Evolutionary conservation across 64 coral and sea anemone species (phyloP).

Genomic region (Montipora foliosa): DNA sequence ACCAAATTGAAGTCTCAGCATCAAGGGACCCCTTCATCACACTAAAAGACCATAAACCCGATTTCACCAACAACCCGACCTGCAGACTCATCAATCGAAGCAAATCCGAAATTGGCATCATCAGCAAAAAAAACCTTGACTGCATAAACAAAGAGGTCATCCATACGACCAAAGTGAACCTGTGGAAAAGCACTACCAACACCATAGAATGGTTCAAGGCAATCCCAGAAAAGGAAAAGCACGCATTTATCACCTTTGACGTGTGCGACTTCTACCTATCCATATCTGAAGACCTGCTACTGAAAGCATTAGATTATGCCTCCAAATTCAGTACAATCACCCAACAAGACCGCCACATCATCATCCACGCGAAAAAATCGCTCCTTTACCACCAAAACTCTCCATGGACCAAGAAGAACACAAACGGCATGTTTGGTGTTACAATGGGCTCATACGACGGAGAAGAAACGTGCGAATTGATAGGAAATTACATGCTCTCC

Average conservation of each 20-base stretch:
- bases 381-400: constrained; percentile 37
- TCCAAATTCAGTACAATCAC: constrained; percentile 34
- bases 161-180: too few relatives aligned
- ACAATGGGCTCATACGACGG: constrained; percentile 45
- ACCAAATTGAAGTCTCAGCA: too few relatives aligned
- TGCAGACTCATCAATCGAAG: too few relatives aligned
- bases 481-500: constrained; percentile 16
- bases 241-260: too few relatives aligned
- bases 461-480: constrained; percentile 29
- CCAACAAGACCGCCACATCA: constrained; percentile 49
- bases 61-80: too few relatives aligned
- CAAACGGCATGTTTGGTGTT: constrained; percentile 38
- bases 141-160: neutral
- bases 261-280: too few relatives aligned
- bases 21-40: too few relatives aligned
- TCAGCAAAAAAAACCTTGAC: neutral
- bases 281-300: constrained; percentile 24
- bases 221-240: neutral
- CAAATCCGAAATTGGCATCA: too few relatives aligned
- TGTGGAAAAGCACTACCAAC: neutral
- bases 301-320: constrained; percentile 51
- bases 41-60: too few relatives aligned
- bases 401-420: constrained; percentile 28
- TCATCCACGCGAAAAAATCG: constrained; percentile 9
- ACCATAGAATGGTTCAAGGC: neutral